Percentiles rank a stretch among this genome's conserved stretches.
Evolutionary conservation across 2,797 vertebrate species (phyloP).

Genomic region (Enteromius anoplus): DNA sequence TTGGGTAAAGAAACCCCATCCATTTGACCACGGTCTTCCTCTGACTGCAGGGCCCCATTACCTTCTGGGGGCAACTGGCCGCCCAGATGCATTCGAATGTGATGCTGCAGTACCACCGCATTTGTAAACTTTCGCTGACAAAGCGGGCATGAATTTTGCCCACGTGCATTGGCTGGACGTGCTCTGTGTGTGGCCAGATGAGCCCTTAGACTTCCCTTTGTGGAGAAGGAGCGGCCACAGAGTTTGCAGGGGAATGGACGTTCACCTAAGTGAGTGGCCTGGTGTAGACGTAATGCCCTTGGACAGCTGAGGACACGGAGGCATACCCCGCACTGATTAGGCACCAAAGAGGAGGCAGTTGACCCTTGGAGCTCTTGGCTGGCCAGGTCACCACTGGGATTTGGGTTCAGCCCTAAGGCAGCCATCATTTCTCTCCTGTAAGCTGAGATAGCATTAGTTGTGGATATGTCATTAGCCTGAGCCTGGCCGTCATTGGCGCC

Average conservation of each 20-base stretch:
- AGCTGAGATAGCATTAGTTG: constrained; percentile 64
- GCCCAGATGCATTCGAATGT: constrained; percentile 91
- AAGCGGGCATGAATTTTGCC: constrained; percentile 89
- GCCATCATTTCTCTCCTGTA: constrained; percentile 82
- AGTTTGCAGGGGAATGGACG: constrained; percentile 91
- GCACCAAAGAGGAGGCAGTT: constrained; percentile 67
- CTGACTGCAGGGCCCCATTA: constrained; percentile 62
- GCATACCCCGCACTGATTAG: constrained; percentile 91
- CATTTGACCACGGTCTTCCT: constrained; percentile 52
- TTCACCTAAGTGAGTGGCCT: constrained; percentile 90
- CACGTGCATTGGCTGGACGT: constrained; percentile 83
- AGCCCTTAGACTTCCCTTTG: constrained; percentile 89
- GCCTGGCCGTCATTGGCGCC: constrained; percentile 53
- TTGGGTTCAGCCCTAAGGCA: constrained; percentile 79
- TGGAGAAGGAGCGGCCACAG: constrained; percentile 90
- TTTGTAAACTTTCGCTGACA: constrained; percentile 94
- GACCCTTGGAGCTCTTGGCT: constrained; percentile 67
- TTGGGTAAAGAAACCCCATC: constrained; percentile 57
- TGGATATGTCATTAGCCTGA: constrained; percentile 70
- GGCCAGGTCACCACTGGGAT: constrained; percentile 58
- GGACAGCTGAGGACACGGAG: constrained; percentile 89
- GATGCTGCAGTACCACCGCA: constrained; percentile 90
- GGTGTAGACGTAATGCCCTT: constrained; percentile 87
- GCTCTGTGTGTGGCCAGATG: constrained; percentile 89
- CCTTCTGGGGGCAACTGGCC: constrained; percentile 87